These are phyloP conservation scores for Coccyzus lansbergi DNA, from an alignment of 2,797 vertebrate genomes.

Conservation along the genomic window DNA sequence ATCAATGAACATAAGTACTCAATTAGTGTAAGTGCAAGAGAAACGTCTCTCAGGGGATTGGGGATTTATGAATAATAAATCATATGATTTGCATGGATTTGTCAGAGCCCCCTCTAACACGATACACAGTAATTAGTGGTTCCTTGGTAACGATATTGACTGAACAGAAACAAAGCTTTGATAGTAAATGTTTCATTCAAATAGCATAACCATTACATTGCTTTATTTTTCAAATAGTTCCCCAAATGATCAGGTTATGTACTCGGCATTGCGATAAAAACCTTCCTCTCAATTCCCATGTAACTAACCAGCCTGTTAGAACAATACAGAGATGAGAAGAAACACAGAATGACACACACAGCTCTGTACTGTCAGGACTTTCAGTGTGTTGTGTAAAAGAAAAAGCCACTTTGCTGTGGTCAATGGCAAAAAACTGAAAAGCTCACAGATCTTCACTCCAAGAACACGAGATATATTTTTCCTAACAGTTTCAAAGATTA, in stretches of 20 bases:
- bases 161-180: neutral
- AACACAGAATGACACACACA: neutral
- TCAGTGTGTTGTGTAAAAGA: neutral
- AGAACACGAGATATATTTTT: neutral
- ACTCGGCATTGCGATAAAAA: neutral
- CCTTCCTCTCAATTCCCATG: neutral
- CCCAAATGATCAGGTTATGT: neutral
- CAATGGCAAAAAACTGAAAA: neutral
- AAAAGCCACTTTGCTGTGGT: neutral
- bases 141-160: constrained; percentile 53
- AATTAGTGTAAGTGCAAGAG: constrained; percentile 58
- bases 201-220: neutral
- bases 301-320: neutral
- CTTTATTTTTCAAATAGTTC: neutral
- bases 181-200: constrained; percentile 5
- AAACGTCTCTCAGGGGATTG: neutral
- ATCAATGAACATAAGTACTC: constrained; percentile 46
- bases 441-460: neutral
- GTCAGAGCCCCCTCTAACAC: constrained; percentile 1
- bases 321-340: neutral
- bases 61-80: constrained; percentile 59
- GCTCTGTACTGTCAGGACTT: neutral
- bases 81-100: constrained; percentile 56
- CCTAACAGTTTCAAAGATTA: neutral
- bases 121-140: constrained; percentile 25